These are phyloP conservation scores for Parascotia fuliginaria DNA, from an alignment of 2,888 invertebrate species.

Conservation along the genomic window DNA sequence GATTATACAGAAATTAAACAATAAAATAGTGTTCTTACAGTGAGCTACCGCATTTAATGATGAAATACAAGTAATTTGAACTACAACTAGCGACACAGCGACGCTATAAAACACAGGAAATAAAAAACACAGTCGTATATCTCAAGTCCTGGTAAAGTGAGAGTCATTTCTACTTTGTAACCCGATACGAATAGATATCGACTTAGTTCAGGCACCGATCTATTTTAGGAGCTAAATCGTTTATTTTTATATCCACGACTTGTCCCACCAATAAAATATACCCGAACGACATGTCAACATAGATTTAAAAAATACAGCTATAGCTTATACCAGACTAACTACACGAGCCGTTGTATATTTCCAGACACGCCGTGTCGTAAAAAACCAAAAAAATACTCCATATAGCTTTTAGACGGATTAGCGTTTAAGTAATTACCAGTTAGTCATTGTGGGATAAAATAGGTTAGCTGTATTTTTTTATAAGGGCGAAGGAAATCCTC, in stretches of 20 bases:
- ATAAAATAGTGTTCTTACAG: background rate
- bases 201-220: conserved; percentile 13
- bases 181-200: conserved; percentile 11
- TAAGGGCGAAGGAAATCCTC: conserved; percentile 23
- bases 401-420: no score
- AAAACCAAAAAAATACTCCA: no score
- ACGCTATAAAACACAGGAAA: background rate
- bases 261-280: conserved; percentile 40
- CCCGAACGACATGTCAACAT: conserved; percentile 6
- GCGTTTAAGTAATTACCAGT: no score
- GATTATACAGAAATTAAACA: no score
- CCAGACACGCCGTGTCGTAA: no score
- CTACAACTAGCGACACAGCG: background rate
- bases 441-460: no score
- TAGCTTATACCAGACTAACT: no score
- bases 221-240: conserved; percentile 33
- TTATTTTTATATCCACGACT: conserved; percentile 40
- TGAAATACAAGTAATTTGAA: no score
- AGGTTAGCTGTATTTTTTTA: conserved; percentile 24
- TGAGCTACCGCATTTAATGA: no score
- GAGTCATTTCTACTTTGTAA: conserved; percentile 17
- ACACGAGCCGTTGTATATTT: no score
- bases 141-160: conserved; percentile 12
- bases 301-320: background rate
- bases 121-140: conserved; percentile 3